Conservation (phyloP, 2,113 vertebrate genomes). For the Semnornis frantzii region DNA sequence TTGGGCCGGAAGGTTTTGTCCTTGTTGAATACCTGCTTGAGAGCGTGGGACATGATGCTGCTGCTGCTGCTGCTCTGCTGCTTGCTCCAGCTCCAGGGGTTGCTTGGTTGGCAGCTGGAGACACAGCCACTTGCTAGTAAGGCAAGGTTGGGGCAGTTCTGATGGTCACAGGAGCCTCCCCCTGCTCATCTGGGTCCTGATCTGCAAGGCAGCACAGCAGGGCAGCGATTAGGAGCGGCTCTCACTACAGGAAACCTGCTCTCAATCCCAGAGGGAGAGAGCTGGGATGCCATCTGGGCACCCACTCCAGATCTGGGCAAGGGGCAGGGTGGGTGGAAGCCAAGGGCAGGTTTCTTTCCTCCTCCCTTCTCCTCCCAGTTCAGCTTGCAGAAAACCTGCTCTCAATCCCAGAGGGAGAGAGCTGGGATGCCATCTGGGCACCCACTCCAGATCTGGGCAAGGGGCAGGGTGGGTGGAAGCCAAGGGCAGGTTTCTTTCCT, state of each 20-base stretch:
- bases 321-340: not conserved
- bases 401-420: conserved; percentile 45
- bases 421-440: conserved; percentile 59
- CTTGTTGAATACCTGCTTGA: conserved; percentile 98
- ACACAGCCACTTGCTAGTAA: not conserved
- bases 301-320: not conserved
- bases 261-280: conserved; percentile 45
- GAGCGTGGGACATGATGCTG: conserved; percentile 84
- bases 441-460: not conserved
- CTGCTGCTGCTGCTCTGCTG: not conserved
- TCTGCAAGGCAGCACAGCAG: conserved; percentile 51
- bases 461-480: not conserved
- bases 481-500: not conserved
- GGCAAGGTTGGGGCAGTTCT: not conserved
- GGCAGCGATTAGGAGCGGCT: conserved; percentile 50
- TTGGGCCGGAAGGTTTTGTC: conserved; percentile 98
- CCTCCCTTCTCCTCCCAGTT: not conserved
- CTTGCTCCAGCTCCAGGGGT: not conserved
- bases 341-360: not conserved
- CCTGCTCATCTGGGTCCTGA: conserved; percentile 20
- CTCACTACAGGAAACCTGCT: conserved; percentile 37
- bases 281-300: conserved; percentile 59
- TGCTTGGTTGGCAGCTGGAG: not conserved
- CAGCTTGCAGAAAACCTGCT: not conserved
- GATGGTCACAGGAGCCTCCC: conserved; percentile 43